Conservation (phyloP, 2,113 vertebrate species). For the Mastomys natalensis region DNA sequence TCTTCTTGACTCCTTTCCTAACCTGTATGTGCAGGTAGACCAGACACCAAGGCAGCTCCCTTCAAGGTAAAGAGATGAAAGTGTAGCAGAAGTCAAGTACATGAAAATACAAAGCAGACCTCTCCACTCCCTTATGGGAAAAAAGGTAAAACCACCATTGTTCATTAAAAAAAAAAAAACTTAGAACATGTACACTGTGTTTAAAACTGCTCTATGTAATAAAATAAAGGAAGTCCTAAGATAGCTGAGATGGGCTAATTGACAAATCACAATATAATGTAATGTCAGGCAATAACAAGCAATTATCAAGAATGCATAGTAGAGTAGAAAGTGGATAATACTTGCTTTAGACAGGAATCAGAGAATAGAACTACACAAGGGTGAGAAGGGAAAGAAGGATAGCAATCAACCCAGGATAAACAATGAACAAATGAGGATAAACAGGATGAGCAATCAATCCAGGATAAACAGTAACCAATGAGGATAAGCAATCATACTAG, state of each 20-base stretch:
- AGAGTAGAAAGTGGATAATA: not conserved
- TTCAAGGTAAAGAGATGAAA: not conserved
- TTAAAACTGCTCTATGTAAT: not conserved
- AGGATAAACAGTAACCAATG: not conserved
- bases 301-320: not conserved
- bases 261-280: not conserved
- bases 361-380: not conserved
- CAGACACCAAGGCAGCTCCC: not conserved
- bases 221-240: not conserved
- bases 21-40: not conserved
- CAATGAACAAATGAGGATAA: not conserved
- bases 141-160: not conserved
- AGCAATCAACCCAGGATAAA: not conserved
- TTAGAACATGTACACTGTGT: not conserved
- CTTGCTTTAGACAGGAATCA: not conserved
- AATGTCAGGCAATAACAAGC: not conserved
- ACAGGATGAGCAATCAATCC: not conserved
- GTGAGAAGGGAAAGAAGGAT: not conserved
- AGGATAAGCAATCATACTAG: not conserved
- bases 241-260: not conserved
- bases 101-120: not conserved
- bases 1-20: slow-evolving; percentile 11
- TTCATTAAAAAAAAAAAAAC: slow-evolving; percentile 25
- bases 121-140: not conserved
- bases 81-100: not conserved